Conservation (phyloP, 2,113 vertebrate species). For the Phaethon lepturus region DNA sequence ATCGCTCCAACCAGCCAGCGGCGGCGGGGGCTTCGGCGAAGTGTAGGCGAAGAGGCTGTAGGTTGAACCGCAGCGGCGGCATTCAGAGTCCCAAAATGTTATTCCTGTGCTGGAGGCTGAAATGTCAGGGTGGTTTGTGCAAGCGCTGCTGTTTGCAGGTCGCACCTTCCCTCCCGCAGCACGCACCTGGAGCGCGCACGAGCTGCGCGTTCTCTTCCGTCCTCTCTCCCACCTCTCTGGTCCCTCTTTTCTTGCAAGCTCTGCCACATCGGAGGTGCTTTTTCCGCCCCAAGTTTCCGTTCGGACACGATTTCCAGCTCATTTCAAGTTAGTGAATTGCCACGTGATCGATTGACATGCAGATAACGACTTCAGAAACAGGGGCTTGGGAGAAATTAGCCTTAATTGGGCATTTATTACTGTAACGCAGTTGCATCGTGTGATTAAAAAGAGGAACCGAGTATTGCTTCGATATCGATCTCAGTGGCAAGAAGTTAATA, state of each 20-base stretch:
- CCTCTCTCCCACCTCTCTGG: too few relatives aligned
- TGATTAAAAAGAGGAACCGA: neutral
- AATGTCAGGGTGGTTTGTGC: rapidly evolving
- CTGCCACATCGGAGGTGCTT: neutral
- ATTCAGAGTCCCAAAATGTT: rapidly evolving
- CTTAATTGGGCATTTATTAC: neutral
- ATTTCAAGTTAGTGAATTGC: neutral
- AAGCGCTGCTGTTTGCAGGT: neutral
- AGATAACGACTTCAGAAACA: neutral
- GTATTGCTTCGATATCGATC: rapidly evolving
- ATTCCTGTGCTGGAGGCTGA: too few relatives aligned
- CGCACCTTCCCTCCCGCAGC: rapidly evolving
- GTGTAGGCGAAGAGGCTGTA: rapidly evolving
- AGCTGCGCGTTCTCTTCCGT: neutral
- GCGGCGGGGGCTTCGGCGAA: neutral
- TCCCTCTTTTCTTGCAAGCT: neutral
- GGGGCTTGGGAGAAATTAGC: neutral
- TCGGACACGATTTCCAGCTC: neutral
- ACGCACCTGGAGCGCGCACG: rapidly evolving
- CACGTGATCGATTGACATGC: rapidly evolving
- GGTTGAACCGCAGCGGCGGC: rapidly evolving
- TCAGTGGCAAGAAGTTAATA: neutral
- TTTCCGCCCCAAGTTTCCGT: neutral
- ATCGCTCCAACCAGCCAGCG: rapidly evolving
- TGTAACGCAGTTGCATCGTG: rapidly evolving